Conservation (phyloP, 2,888 invertebrate genomes). For the Drosophila quinaria region DNA sequence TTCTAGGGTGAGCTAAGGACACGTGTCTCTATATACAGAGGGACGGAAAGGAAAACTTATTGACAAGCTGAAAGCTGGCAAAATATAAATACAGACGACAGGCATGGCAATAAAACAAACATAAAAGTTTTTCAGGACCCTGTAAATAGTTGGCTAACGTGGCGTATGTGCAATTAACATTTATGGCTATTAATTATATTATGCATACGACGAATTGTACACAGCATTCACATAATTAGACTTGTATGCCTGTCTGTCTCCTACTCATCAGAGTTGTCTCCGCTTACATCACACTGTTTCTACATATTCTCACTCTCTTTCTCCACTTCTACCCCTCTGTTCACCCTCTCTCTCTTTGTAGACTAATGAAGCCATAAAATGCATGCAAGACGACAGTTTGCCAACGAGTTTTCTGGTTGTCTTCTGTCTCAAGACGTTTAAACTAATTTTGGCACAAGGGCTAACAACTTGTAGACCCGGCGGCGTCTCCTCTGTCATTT, state of each 20-base stretch:
- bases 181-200: slow-evolving; percentile 79
- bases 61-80: slow-evolving; percentile 53
- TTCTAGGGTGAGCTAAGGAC: slow-evolving; percentile 28
- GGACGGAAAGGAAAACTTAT: slow-evolving; percentile 41
- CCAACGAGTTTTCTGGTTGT: slow-evolving; percentile 27
- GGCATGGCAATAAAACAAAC: slow-evolving; percentile 28
- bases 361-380: slow-evolving; percentile 70
- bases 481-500: slow-evolving; percentile 55
- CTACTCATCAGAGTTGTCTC: background rate
- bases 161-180: slow-evolving; percentile 82
- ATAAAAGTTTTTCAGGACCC: slow-evolving; percentile 22
- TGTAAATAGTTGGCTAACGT: slow-evolving; percentile 60
- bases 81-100: slow-evolving; percentile 25
- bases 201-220: slow-evolving; percentile 64
- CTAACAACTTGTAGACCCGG: slow-evolving; percentile 45
- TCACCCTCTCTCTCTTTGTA: background rate
- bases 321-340: background rate
- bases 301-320: slow-evolving; percentile 7
- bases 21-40: slow-evolving; percentile 40
- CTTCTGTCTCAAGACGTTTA: slow-evolving; percentile 40
- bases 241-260: slow-evolving; percentile 1
- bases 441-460: slow-evolving; percentile 58
- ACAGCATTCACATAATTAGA: slow-evolving; percentile 22
- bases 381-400: slow-evolving; percentile 54
- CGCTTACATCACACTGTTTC: slow-evolving; percentile 24